Evolutionary conservation across 2,888 invertebrate genomes (phyloP), one percentile per base, ranked within the genome.

Genomic region (Eulithis testata): DNA sequence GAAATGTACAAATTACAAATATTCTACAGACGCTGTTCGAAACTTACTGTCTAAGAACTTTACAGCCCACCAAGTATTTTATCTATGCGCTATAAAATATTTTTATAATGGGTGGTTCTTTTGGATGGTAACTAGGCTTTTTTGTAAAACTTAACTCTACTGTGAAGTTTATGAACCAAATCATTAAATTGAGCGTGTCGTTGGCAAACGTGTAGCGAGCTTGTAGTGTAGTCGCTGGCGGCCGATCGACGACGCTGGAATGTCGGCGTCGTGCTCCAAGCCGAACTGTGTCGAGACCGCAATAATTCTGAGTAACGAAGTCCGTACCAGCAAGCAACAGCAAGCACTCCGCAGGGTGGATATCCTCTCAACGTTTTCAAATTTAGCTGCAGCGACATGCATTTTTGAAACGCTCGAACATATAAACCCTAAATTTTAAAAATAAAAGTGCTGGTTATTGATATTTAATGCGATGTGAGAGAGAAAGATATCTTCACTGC

Each of bases 261-360:
- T 63, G 66, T 66, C 53, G 57, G 66, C 63, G 65, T 67, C 68
- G 69, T 60, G 50, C 65, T 62, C 56, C 55, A 60, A 64, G 43
- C 58, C 57, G 70, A 72, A 76, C 73, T 71, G 64, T 68, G 73
- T 71, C 73, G 62, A 60, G 56, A 73, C 78, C 74, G 72, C 76
- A 75, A 78, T 79, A 74, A 79, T 76, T 73, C 73, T 65, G 69
- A 71, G 71, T 74, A 76, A 74, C 76, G 72, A 80, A 77, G 73
- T 75, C 75, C 59, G 62, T 62, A 64, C 58, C 65, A 44, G 50
- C 58, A 44, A 51, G 57, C 56, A 64, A 56, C 65, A 44, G 50
- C 58, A 44, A 51, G 57, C 56, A 50, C 63, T 60, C 57, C 43
- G 53, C 71, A 62, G 63, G 65, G 65, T 74, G 70, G 77, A 81